These are phyloP conservation scores for Glossophaga mutica DNA, from an alignment of 2,797 vertebrate species.

Conservation along the genomic window DNA sequence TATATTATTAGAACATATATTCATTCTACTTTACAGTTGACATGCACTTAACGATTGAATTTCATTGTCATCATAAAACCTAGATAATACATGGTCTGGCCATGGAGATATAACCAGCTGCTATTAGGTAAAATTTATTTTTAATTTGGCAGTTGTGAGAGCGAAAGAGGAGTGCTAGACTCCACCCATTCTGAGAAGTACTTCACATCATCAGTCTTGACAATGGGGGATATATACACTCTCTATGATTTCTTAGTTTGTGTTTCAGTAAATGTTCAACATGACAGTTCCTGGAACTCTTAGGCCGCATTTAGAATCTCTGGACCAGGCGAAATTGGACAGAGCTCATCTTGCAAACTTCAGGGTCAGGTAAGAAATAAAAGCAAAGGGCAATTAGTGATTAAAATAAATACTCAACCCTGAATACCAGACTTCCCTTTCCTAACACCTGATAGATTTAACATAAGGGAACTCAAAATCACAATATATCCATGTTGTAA, in stretches of 20 bases:
- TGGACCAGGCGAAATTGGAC: background rate
- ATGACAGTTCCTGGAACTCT: background rate
- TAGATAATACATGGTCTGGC: background rate
- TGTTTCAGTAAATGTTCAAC: background rate
- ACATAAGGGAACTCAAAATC: background rate
- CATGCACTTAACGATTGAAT: background rate
- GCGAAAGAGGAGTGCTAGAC: background rate
- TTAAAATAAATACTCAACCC: background rate
- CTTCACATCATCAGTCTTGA: background rate
- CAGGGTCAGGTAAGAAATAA: background rate
- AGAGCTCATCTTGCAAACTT: background rate
- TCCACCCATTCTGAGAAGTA: background rate
- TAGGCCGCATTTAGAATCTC: background rate
- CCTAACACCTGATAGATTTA: background rate
- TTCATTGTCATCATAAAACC: background rate
- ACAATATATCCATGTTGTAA: background rate
- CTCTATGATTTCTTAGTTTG: background rate
- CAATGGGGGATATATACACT: background rate
- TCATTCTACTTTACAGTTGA: background rate
- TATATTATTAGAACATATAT: background rate
- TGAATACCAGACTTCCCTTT: background rate
- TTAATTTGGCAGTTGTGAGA: background rate
- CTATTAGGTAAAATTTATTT: background rate
- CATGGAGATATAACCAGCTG: background rate
- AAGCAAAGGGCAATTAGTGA: background rate